Evolutionary conservation across 1,140 invertebrate genomes (phyloP), one percentile per base, ranked within the genome.

Genomic region (Drosophila watanabei): DNA sequence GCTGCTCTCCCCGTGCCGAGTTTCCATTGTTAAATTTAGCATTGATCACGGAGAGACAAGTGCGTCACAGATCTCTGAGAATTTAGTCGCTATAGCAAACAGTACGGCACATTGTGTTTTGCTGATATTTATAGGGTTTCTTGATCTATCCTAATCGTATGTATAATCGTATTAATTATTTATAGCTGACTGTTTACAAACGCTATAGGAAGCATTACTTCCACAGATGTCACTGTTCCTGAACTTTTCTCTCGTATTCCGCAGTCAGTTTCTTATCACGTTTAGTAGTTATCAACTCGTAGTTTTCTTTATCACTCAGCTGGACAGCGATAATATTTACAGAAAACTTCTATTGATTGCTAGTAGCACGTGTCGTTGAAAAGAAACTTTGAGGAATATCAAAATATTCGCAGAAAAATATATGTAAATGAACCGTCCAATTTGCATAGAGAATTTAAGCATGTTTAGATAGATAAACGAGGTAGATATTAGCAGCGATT

Each of bases 21-120:
- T 16, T 41, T 69, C 46, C 66, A 56, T 75, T 75, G 72, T 75
- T 75, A 75, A 75, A 64, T 75, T 75, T 75, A 75, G 72, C 72
- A 64, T 75, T 56, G 43, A 41, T 32, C 35, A 30, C 33, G 13
- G 56, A 33, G 56, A 61, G 75, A 10, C 35, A 70, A 79, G 75
- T 79, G 75, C 75, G 75, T 79, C 75, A 79, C 64, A 79, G 30
- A 61, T 37, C 54, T 60, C 49, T 33, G 52, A 75, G 61, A 52
- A 65, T 75, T 51, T 43, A 61, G 45, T 45, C 13, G 57, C 37
- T 52, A 35, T 24, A 64, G 33, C 51, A 35, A 49, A 43, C n/a
- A 48, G 10, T 11, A 35, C 54, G 46, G 28, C 13, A 57, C 14
- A 24, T 35, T n/a, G 37, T 16, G 30, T 58, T 30, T 16, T 63